Conservation (phyloP, 2,797 vertebrate genomes). For the Hydrocynus forskahlii region DNA sequence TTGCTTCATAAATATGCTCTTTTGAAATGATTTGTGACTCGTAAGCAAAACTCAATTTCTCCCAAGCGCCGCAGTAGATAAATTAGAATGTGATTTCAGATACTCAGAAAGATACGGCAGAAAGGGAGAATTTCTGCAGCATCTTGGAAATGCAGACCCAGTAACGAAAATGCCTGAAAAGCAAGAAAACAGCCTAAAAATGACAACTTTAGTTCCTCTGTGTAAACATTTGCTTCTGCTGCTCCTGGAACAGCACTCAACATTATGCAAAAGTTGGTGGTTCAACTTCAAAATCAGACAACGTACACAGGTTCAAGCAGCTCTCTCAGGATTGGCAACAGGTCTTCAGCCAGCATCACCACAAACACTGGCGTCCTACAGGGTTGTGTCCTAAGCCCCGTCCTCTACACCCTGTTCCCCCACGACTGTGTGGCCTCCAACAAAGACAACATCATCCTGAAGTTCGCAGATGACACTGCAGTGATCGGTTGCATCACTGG, state of each 20-base stretch:
- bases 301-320: neutral
- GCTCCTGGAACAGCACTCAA: no score
- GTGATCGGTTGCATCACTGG: no score
- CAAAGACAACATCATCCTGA: no score
- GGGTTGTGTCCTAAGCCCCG: no score
- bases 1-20: slow-evolving; percentile 59
- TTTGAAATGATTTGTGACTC: neutral
- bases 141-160: slow-evolving; percentile 44
- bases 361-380: no score
- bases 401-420: no score
- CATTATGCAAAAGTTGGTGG: no score
- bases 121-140: slow-evolving; percentile 39
- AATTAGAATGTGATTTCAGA: neutral
- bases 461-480: no score
- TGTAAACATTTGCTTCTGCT: neutral
- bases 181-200: slow-evolving; percentile 8
- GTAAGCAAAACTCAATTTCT: neutral
- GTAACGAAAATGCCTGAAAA: slow-evolving; percentile 26
- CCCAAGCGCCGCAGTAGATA: neutral
- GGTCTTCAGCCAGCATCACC: no score
- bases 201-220: neutral
- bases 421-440: no score
- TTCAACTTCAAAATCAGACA: neutral
- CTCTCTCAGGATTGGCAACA: no score
- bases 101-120: no score